Conservation (phyloP, 2,888 invertebrate species). For the Mylabris sibirica region DNA sequence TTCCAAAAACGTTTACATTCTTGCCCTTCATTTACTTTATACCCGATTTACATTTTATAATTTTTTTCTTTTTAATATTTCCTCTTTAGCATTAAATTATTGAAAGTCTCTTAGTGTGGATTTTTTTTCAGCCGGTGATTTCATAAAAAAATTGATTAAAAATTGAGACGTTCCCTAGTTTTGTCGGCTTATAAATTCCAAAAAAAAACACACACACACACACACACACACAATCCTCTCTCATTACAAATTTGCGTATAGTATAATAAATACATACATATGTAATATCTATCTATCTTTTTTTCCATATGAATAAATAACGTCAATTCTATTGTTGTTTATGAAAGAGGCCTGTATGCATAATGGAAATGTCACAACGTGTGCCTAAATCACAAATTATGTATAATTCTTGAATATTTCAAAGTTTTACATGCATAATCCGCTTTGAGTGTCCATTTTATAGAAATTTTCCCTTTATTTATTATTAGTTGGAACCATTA, state of each 20-base stretch:
- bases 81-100: background rate
- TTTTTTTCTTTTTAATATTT: background rate
- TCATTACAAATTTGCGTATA: slow-evolving; percentile 32
- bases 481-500: background rate
- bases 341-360: slow-evolving; percentile 30
- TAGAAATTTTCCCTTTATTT: background rate
- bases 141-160: slow-evolving; percentile 5
- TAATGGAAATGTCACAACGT: slow-evolving; percentile 31
- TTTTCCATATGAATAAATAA: slow-evolving; percentile 25
- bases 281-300: background rate
- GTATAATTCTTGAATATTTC: slow-evolving; percentile 30
- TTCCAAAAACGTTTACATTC: background rate
- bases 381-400: slow-evolving; percentile 31
- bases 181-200: background rate
- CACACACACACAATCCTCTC: background rate
- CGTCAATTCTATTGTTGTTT: slow-evolving; percentile 33
- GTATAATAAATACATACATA: slow-evolving; percentile 1
- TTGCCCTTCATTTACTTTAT: background rate
- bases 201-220: background rate
- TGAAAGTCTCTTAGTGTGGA: background rate
- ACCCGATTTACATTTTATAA: background rate
- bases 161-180: slow-evolving; percentile 8
- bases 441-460: background rate
- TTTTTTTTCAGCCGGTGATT: background rate
- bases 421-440: slow-evolving; percentile 30